Evolutionary conservation across 1,140 invertebrate genomes (phyloP), one percentile per base, ranked within the genome.

Genomic region (Drosophila asahinai): DNA sequence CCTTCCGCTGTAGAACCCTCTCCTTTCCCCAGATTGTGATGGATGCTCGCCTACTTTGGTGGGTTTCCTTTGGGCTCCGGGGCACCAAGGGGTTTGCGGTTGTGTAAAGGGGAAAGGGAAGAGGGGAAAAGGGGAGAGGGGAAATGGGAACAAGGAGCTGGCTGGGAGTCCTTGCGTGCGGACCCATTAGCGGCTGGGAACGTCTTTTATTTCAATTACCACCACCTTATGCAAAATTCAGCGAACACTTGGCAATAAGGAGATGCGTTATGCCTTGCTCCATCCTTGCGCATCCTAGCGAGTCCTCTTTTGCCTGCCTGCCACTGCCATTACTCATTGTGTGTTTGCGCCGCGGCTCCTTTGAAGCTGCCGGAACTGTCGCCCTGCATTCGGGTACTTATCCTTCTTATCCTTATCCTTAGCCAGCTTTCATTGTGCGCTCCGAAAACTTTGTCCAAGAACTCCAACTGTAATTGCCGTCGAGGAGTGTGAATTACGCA

Each of bases 161-260:
- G 36, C 47, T 8, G 25, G 38, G 42, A 59, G 70, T 54, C 59
- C 30, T 73, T 73, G 68, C 70, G 68, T 74, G 58, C 68, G 43
- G 48, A 40, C 73, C 78, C 83, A 86, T 86, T 86, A 86, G 71
- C 58, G 73, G 59, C 83, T 82, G 66, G 40, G 64, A 52, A 49
- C 83, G 64, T 78, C 84, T 86, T 86, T 86, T 75, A 89, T 84
- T 89, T 89, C 84, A 87, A 87, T 87, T 87, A 87, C 77, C 75
- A 84, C 64, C 63, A 70, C 76, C 80, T 77, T 66, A 67, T 83
- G 77, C 66, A 80, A 72, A 86, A 68, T 80, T 79, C 80, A 76
- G 58, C 57, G 40, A 78, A 81, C 61, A 77, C 71, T 74, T 76
- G 55, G 51, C 59, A 22, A 22, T 40, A 48, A 52, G 36, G 47